Evolutionary conservation across 2,797 vertebrate species (phyloP), one percentile per base, ranked within the genome.

Genomic region (Pangasius macronema): DNA sequence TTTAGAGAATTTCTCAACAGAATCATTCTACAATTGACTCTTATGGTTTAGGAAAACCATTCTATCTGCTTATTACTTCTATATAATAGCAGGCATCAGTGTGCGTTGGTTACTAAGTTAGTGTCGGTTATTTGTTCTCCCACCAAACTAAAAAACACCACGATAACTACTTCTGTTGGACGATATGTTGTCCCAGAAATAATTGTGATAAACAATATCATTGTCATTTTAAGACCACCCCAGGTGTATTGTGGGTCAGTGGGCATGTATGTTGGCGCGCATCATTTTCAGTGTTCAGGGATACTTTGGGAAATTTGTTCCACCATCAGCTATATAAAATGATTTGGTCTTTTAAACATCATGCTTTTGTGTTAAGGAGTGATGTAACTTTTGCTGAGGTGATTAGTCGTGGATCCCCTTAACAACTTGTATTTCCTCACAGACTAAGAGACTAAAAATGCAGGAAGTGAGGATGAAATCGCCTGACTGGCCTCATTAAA

Each of bases 401-500:
- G 59, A 46, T 67, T 11, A 6, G 11, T 51, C 46, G 33, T 1
- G 36, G 36, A 42, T 82, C 57, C 36, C 1, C 24, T 63, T n/a
- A 82, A 42, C 36, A 46, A 7, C 79, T 16, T 42, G 36, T 61
- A 36, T 57, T 57, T 57, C 57, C 53, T 36, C 51, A 11, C 76
- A 18, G 39, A 46, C 20, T 33, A 16, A 16, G 57, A 42, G 79
- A 42, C 27, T 9, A 11, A 13, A 79, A 79, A 8, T 11, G 42
- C 59, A 82, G 82, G 20, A 53, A 68, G 82, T 46, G 63, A 33
- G 82, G 10, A 33, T 24, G 46, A 83, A 68, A 68, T 53, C 10
- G 20, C 46, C 22, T 51, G 61, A 83, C 61, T 46, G 61, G 22
- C 46, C 61, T 83, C 61, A 51, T 83, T 83, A 83, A 33, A 53